These are phyloP conservation scores for Gulo gulo DNA, from an alignment of 2,113 vertebrate species.

Conservation along the genomic window DNA sequence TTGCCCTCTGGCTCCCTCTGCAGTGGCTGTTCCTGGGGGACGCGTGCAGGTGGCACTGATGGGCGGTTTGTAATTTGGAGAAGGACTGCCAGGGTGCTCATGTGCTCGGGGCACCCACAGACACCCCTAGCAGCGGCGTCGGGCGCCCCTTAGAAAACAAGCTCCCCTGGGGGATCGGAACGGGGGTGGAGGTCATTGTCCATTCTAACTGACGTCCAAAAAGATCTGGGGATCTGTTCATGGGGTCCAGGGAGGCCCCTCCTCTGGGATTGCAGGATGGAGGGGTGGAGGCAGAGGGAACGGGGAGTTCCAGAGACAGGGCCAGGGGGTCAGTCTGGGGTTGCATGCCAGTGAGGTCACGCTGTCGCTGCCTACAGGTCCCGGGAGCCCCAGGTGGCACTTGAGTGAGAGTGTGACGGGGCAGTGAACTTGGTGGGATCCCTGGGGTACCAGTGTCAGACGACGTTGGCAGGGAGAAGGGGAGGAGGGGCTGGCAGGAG, in stretches of 20 bases:
- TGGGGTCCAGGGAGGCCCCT: background rate
- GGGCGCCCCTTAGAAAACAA: fast-evolving
- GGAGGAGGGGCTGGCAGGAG: background rate
- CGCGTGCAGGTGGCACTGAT: no score
- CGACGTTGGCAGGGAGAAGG: no score
- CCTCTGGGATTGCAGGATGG: background rate
- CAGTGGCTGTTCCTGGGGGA: background rate
- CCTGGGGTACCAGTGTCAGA: fast-evolving
- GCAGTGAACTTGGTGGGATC: fast-evolving
- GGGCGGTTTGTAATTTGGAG: background rate
- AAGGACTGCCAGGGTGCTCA: background rate
- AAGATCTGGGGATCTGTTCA: background rate
- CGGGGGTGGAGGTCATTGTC: background rate
- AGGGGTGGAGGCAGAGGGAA: background rate
- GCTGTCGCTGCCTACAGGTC: fast-evolving
- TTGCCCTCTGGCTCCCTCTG: background rate
- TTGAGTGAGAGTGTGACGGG: background rate
- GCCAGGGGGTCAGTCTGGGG: no score
- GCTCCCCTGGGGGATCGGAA: no score
- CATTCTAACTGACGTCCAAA: fast-evolving
- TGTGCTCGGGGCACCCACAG: fast-evolving
- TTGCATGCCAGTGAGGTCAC: fast-evolving
- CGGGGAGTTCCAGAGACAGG: background rate
- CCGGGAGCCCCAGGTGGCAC: background rate
- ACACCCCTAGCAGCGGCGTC: fast-evolving